Percentiles rank a stretch among this genome's conserved stretches.
Evolutionary conservation across 2,113 vertebrate species (phyloP).

Genomic region (Misgurnus anguillicaudatus): DNA sequence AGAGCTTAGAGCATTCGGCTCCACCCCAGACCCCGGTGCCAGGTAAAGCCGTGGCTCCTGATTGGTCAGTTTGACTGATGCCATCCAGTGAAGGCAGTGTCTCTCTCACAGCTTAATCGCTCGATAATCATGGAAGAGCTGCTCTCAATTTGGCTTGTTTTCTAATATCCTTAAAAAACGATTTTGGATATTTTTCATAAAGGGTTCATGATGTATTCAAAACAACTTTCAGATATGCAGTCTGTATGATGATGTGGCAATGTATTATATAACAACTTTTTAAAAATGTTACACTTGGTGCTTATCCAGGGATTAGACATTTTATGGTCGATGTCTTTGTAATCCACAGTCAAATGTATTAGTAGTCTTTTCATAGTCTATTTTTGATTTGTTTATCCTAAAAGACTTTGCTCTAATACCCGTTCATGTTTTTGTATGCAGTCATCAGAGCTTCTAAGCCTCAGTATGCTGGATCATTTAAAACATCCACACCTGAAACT

Average conservation of each 20-base stretch:
- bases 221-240: background rate
- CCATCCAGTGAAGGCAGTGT: constrained; percentile 21
- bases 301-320: background rate
- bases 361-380: background rate
- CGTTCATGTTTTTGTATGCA: background rate
- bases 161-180: constrained; percentile 41
- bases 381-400: constrained; percentile 18
- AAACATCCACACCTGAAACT: constrained; percentile 58
- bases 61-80: constrained; percentile 25
- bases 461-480: constrained; percentile 19
- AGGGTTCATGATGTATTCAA: background rate
- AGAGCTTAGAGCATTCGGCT: constrained; percentile 24
- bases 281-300: background rate
- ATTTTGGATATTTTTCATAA: background rate
- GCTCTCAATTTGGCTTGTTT: constrained; percentile 35
- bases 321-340: background rate
- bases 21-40: constrained; percentile 35
- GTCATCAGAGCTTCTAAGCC: background rate
- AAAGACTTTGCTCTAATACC: constrained; percentile 5
- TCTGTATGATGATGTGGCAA: background rate
- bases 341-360: background rate
- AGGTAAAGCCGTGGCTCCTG: constrained; percentile 37
- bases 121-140: constrained; percentile 27
- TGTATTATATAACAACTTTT: background rate
- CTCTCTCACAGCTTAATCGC: constrained; percentile 35